Conservation (phyloP, 30 jellyfish, hydroid and myxozoan genomes). For the Aurelia coerulea region DNA sequence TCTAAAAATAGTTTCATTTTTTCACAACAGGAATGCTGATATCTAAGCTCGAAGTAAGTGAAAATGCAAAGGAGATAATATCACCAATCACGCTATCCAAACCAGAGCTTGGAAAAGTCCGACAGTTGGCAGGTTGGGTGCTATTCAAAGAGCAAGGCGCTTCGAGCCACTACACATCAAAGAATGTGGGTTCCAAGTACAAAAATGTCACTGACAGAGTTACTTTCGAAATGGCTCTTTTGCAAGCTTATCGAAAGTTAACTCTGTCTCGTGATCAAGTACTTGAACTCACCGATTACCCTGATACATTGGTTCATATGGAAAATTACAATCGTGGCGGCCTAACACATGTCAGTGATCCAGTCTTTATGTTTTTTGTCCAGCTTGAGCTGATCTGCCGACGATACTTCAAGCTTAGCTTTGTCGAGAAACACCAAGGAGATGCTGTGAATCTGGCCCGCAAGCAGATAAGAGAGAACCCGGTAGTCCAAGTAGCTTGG, state of each 20-base stretch:
- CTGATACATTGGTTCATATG: neutral
- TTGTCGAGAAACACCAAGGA: no score
- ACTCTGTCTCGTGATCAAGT: neutral
- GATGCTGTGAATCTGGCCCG: no score
- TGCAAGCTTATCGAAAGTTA: neutral
- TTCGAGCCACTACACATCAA: neutral
- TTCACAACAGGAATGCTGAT: slow-evolving; percentile 1
- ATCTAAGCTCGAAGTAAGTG: neutral
- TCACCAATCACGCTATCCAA: neutral
- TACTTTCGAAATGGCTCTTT: neutral
- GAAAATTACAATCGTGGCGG: no score
- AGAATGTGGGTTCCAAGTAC: slow-evolving; percentile 2
- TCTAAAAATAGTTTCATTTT: neutral
- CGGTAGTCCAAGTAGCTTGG: no score
- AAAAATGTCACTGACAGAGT: neutral
- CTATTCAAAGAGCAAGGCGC: slow-evolving; percentile 1
- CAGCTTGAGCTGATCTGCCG: no score
- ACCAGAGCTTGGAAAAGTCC: slow-evolving; percentile 1
- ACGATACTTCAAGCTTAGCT: no score
- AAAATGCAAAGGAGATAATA: neutral
- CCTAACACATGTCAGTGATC: no score
- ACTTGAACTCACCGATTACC: neutral
- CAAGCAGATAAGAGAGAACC: no score
- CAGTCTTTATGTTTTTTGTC: no score
- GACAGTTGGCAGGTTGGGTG: neutral